A percentile compares a stretch with the other conserved stretches of the same genome.
Evolutionary conservation across 2,888 invertebrate species (phyloP).

Genomic region (Drosophila yooni): DNA sequence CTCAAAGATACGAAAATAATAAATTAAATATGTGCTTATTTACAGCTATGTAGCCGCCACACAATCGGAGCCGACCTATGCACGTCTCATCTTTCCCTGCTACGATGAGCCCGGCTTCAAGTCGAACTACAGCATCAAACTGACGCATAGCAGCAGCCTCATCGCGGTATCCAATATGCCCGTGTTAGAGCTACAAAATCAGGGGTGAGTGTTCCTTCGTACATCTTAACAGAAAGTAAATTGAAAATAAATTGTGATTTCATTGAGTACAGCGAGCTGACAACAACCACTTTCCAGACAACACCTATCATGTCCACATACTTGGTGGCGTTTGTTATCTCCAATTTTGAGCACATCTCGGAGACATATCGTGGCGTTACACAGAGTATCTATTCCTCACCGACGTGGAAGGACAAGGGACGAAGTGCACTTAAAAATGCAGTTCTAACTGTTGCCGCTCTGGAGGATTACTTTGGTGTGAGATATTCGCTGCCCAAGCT

Average conservation of each 20-base stretch:
- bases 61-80: conserved; percentile 89
- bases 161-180: conserved; percentile 84
- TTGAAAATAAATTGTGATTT: conserved; percentile 19
- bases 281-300: conserved; percentile 85
- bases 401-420: conserved; percentile 65
- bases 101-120: conserved; percentile 91
- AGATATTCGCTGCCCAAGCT: conserved; percentile 91
- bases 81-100: conserved; percentile 90
- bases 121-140: conserved; percentile 88
- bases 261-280: conserved; percentile 53
- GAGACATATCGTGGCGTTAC: conserved; percentile 83
- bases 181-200: conserved; percentile 43
- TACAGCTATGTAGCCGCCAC: conserved; percentile 87
- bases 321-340: conserved; percentile 92
- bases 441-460: conserved; percentile 70
- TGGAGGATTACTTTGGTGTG: conserved; percentile 90
- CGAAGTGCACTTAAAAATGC: conserved; percentile 75
- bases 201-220: conserved; percentile 55
- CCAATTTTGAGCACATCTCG: conserved; percentile 86
- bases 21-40: not conserved
- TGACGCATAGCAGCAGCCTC: conserved; percentile 86
- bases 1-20: not conserved
- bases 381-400: conserved; percentile 81
- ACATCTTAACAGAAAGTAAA: not conserved
- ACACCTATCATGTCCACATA: conserved; percentile 91